phyloP scores from a whole-genome alignment of 2,113 vertebrate species.

The Glaucomys volans region DNA sequence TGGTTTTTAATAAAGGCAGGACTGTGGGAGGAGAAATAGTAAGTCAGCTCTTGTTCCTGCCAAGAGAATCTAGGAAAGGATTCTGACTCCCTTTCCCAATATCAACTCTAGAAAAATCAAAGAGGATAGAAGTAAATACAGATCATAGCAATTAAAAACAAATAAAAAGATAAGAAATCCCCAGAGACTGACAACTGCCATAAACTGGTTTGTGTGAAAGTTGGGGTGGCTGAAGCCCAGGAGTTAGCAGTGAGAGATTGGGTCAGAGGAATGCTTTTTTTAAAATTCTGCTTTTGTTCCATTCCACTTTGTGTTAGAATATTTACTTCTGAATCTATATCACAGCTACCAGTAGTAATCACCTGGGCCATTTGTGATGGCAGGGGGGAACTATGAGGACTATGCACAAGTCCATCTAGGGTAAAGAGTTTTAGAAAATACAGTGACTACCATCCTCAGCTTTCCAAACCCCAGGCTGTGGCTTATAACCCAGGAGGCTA shows the following conservation, averaged over 20 bases:
- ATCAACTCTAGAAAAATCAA: background rate
- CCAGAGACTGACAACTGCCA: background rate
- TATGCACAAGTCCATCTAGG: background rate
- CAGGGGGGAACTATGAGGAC: background rate
- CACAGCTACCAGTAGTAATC: background rate
- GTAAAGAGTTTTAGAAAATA: background rate
- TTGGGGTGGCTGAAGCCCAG: background rate
- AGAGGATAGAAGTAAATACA: background rate
- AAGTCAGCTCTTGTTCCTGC: background rate
- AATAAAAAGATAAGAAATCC: background rate
- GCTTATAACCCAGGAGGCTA: background rate
- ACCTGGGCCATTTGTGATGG: background rate
- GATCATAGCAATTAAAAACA: background rate
- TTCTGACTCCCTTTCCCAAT: background rate
- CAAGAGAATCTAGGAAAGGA: background rate
- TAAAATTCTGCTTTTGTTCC: background rate
- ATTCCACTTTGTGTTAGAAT: background rate
- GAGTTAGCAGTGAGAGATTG: background rate
- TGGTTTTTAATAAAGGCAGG: background rate
- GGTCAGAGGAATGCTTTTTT: background rate
- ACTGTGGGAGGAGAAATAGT: background rate
- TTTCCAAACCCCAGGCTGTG: background rate
- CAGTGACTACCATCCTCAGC: background rate
- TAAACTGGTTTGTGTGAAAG: background rate
- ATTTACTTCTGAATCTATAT: background rate